Base-by-base conservation (phyloP, 2,888 invertebrate species). In the Tenthredo livida region DNA sequence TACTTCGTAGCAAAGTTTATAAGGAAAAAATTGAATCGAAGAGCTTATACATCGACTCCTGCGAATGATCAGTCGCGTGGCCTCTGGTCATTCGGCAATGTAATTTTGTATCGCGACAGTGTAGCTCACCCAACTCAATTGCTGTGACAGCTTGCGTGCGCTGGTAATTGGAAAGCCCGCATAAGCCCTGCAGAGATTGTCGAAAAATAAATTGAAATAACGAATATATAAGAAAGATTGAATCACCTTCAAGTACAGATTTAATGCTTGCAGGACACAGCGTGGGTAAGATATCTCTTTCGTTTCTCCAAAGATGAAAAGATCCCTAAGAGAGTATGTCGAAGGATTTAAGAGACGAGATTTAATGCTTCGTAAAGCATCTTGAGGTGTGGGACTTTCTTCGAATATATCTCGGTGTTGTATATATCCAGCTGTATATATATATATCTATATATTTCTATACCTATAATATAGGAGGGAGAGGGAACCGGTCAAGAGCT, bases 401-500 rank as follows among this genome's bases (percentile, higher is more conserved):
- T 33, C 58, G 80, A 61, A 61, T 80, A 80, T 54, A 77, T 50
- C 50, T n/a, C 10, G 9, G 54, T 47, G 17, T 9, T 9, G 43
- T 73, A 21, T 21, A 21, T 21, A 21, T 25, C 7, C 33, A 47
- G 50, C 12, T 12, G 12, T 21, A 6, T 77, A 15, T 75, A 77
- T 50, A 12, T 77, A n/a, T 54, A 77, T 47, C 29, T 50, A 50
- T 77, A 77, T 77, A 33, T 54, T 10, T 33, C 47, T 77, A n/a
- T 61, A 17, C 21, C 58, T 61, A 33, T 80, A 43, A 82, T 65
- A 65, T 82, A 47, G 65, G 61, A 29, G 21, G 80, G 54, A 43
- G 50, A 43, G 67, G 47, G n/a, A 47, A 47, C 29, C 47, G 29
- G 83, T 83, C 83, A 50, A 83, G 83, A 83, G 83, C 43, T 70